These are phyloP conservation scores for Sinonovacula constricta DNA, from an alignment of 1,140 invertebrate species.

Conservation along the genomic window DNA sequence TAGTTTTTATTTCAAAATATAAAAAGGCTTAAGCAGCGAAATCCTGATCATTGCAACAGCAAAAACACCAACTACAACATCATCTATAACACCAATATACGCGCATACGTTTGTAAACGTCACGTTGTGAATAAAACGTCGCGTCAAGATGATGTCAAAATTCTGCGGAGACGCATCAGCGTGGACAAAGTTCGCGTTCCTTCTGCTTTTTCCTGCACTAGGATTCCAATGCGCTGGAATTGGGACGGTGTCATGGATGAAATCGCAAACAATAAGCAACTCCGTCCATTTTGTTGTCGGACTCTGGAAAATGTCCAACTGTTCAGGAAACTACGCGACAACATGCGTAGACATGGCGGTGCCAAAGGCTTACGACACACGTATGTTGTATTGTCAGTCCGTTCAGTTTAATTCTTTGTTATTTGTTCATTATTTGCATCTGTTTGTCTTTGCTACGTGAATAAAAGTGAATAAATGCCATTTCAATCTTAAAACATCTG, in stretches of 20 bases:
- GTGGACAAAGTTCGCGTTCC: slow-evolving; percentile 30
- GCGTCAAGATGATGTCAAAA: not conserved
- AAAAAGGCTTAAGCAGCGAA: too few species aligned
- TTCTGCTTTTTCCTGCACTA: slow-evolving; percentile 9
- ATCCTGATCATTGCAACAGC: too few species aligned
- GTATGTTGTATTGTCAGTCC: too few species aligned
- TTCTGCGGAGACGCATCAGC: slow-evolving; percentile 27
- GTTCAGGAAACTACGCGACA: slow-evolving; percentile 8
- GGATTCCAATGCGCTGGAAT: slow-evolving; percentile 31
- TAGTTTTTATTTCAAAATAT: too few species aligned
- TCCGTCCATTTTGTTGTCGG: slow-evolving; percentile 30
- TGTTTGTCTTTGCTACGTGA: too few species aligned
- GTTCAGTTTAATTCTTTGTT: too few species aligned
- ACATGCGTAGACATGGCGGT: not conserved
- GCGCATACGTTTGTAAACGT: too few species aligned
- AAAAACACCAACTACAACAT: too few species aligned
- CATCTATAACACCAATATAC: too few species aligned
- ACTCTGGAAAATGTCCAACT: slow-evolving; percentile 43
- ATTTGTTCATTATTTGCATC: too few species aligned
- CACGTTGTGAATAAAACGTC: too few species aligned
- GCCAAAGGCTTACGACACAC: slow-evolving; percentile 18
- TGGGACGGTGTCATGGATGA: slow-evolving; percentile 42
- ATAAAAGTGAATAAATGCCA: too few species aligned
- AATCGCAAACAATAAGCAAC: slow-evolving; percentile 14
- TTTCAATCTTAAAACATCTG: not conserved